A percentile compares a stretch with the other conserved stretches of the same genome.
Conservation (phyloP, 2,113 vertebrate species). For the Thamnaconus septentrionalis region DNA sequence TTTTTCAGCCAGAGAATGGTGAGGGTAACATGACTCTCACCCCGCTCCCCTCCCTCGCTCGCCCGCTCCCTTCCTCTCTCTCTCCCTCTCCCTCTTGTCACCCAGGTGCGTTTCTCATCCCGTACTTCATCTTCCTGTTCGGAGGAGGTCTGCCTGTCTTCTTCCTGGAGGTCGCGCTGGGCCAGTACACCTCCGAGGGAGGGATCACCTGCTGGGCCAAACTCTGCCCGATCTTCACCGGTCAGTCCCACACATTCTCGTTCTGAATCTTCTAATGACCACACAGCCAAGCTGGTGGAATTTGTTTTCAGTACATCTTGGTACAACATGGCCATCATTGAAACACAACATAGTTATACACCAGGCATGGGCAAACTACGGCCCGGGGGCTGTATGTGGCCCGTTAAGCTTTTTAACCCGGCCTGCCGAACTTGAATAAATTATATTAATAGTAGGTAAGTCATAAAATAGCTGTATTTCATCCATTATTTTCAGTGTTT, state of each 20-base stretch:
- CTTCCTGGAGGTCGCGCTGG: constrained; percentile 96
- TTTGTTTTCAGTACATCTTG: no score
- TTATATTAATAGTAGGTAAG: no score
- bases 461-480: no score
- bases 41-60: background rate
- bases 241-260: constrained; percentile 75
- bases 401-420: no score
- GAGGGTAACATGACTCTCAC: background rate
- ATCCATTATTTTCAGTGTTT: no score
- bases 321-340: no score
- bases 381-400: no score
- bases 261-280: background rate
- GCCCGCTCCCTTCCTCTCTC: background rate
- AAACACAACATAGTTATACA: no score
- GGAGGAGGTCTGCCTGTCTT: constrained; percentile 97
- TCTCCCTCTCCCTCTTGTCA: constrained; percentile 1
- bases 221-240: constrained; percentile 96
- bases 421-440: no score
- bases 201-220: constrained; percentile 99
- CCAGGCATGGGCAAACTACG: no score
- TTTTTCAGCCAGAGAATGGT: background rate
- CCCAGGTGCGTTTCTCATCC: constrained; percentile 98
- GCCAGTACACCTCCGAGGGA: constrained; percentile 97
- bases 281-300: no score
- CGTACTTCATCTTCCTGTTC: constrained; percentile 98